A percentile compares a stretch with the other conserved stretches of the same genome.
Evolutionary conservation across 2,113 vertebrate species (phyloP).

Genomic region (Apodemus speciosus): DNA sequence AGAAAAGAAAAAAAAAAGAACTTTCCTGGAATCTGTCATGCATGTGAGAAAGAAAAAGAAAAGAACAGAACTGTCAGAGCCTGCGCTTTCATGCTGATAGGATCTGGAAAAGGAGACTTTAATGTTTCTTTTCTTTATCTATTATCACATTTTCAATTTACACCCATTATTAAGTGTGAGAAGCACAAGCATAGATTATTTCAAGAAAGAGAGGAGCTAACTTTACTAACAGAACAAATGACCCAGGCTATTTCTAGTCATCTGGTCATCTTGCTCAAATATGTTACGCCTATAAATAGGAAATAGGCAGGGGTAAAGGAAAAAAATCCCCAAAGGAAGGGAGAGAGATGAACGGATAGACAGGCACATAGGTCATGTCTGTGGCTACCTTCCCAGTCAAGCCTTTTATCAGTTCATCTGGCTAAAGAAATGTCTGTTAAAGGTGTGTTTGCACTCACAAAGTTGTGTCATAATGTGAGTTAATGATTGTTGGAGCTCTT

Average conservation of each 20-base stretch:
- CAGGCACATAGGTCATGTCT: not conserved
- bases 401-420: constrained; percentile 27
- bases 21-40: constrained; percentile 54
- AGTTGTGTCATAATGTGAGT: constrained; percentile 43
- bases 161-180: constrained; percentile 30
- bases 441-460: not conserved
- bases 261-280: not conserved
- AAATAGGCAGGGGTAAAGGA: not conserved
- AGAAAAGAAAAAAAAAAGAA: not conserved
- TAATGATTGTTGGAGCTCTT: constrained; percentile 65
- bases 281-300: not conserved
- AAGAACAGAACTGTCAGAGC: constrained; percentile 38
- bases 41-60: constrained; percentile 65
- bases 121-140: not conserved
- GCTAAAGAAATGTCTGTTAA: constrained; percentile 39
- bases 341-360: too few species aligned
- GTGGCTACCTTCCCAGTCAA: constrained; percentile 4
- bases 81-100: constrained; percentile 39
- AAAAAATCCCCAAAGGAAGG: not conserved
- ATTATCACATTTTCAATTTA: constrained; percentile 3
- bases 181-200: not conserved
- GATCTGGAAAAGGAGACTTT: constrained; percentile 29
- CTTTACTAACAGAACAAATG: constrained; percentile 7
- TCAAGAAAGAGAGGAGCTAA: constrained; percentile 40
- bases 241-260: not conserved